Percentiles rank a stretch among this genome's conserved stretches.
Evolutionary conservation across 2,888 invertebrate genomes (phyloP).

Genomic region (Aradus depressus): DNA sequence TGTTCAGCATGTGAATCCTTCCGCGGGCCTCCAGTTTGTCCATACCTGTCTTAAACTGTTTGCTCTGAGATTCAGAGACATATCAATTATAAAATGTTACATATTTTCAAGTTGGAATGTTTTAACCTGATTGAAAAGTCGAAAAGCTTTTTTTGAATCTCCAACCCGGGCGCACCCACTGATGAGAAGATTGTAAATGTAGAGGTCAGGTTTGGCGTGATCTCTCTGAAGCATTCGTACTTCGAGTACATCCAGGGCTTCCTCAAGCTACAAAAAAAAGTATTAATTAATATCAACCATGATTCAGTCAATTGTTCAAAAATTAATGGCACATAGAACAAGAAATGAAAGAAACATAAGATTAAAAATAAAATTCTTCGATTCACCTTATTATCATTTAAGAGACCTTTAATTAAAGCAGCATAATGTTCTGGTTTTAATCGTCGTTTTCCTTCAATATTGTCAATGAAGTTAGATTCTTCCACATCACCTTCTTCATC

Average conservation of each 20-base stretch:
- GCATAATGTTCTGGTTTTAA: constrained; percentile 55
- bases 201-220: constrained; percentile 62
- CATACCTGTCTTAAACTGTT: neutral
- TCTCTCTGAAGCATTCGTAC: constrained; percentile 65
- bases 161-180: constrained; percentile 73
- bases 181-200: constrained; percentile 73
- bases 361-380: neutral
- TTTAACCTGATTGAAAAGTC: constrained; percentile 54
- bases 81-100: neutral
- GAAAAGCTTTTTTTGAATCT: constrained; percentile 74
- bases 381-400: constrained; percentile 49
- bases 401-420: constrained; percentile 54
- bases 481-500: constrained; percentile 35
- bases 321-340: too few relatives aligned
- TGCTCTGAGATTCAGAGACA: neutral
- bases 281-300: neutral
- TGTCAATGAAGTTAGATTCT: constrained; percentile 38
- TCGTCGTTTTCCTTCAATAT: constrained; percentile 44
- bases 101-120: neutral
- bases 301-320: too few relatives aligned
- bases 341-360: neutral
- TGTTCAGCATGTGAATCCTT: neutral
- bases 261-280: constrained; percentile 39
- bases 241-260: constrained; percentile 69
- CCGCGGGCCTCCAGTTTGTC: neutral